Conservation (phyloP, 2,888 invertebrate species). For the Drosophila rubida region DNA sequence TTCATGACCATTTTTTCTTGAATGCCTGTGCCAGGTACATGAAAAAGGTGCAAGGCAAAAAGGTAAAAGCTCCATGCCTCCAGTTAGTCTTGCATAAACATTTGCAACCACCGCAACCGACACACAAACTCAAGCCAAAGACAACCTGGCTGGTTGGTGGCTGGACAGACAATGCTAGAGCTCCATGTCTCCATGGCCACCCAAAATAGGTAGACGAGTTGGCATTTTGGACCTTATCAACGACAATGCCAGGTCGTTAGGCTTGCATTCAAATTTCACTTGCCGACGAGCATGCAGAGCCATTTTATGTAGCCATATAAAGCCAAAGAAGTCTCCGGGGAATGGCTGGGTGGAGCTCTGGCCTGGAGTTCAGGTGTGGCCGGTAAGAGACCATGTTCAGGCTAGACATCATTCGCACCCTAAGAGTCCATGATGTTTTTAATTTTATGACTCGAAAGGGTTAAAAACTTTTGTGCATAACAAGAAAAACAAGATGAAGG, state of each 20-base stretch:
- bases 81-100: constrained; percentile 53
- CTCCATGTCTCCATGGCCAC: constrained; percentile 26
- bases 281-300: constrained; percentile 38
- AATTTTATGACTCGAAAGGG: constrained; percentile 75
- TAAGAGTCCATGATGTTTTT: constrained; percentile 63
- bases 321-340: constrained; percentile 30
- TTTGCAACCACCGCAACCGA: constrained; percentile 50
- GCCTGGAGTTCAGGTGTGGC: constrained; percentile 37
- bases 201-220: constrained; percentile 44
- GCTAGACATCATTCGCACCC: constrained; percentile 58
- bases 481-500: constrained; percentile 31
- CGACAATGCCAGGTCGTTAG: constrained; percentile 78
- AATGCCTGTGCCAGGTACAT: background rate
- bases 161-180: constrained; percentile 6
- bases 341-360: constrained; percentile 24
- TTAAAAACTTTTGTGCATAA: constrained; percentile 66
- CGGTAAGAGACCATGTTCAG: constrained; percentile 7
- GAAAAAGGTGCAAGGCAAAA: constrained; percentile 12
- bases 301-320: constrained; percentile 20
- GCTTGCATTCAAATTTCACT: constrained; percentile 73
- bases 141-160: constrained; percentile 20
- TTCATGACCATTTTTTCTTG: background rate
- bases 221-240: constrained; percentile 70
- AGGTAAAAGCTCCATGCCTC: constrained; percentile 14
- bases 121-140: constrained; percentile 26